Evolutionary conservation across 2,888 invertebrate species (phyloP).

Genomic region (Xestia sexstrigata): DNA sequence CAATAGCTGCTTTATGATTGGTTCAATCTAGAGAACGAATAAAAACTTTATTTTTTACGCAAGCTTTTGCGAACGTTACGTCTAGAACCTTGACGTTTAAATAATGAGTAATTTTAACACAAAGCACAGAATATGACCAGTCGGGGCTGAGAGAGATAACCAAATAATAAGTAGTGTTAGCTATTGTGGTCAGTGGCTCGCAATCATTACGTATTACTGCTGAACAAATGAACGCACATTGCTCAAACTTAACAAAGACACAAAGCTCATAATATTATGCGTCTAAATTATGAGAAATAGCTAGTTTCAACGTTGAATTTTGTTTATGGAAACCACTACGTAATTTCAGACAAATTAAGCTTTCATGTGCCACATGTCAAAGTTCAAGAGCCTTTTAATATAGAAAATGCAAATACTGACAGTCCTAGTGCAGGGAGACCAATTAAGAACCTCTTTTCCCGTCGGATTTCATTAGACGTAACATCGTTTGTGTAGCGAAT

Average conservation of each 20-base stretch:
- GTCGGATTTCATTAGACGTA: slow-evolving; percentile 30
- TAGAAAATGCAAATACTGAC: not conserved
- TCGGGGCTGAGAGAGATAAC: slow-evolving; percentile 26
- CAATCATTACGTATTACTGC: slow-evolving; percentile 45
- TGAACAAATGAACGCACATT: slow-evolving; percentile 57
- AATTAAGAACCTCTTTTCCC: slow-evolving; percentile 14
- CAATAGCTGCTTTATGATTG: not conserved
- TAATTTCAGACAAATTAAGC: slow-evolving; percentile 9
- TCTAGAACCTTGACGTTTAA: slow-evolving; percentile 21
- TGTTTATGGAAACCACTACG: not conserved
- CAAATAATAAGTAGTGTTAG: slow-evolving; percentile 25
- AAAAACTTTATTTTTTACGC: not conserved
- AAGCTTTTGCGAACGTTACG: slow-evolving; percentile 3
- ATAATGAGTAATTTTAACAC: slow-evolving; percentile 27
- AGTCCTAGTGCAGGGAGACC: not conserved
- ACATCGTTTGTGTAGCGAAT: slow-evolving; percentile 26
- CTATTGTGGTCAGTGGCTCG: slow-evolving; percentile 48
- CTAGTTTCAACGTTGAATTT: slow-evolving; percentile 16
- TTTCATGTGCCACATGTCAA: not conserved
- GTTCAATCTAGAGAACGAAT: not conserved
- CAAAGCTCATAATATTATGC: slow-evolving; percentile 31
- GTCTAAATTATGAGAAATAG: slow-evolving; percentile 33
- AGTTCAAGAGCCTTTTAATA: slow-evolving; percentile 2
- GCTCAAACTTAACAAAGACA: slow-evolving; percentile 52
- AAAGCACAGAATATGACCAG: slow-evolving; percentile 22